Base-by-base conservation (phyloP, 2,113 vertebrate genomes). In the Rynchops niger region DNA sequence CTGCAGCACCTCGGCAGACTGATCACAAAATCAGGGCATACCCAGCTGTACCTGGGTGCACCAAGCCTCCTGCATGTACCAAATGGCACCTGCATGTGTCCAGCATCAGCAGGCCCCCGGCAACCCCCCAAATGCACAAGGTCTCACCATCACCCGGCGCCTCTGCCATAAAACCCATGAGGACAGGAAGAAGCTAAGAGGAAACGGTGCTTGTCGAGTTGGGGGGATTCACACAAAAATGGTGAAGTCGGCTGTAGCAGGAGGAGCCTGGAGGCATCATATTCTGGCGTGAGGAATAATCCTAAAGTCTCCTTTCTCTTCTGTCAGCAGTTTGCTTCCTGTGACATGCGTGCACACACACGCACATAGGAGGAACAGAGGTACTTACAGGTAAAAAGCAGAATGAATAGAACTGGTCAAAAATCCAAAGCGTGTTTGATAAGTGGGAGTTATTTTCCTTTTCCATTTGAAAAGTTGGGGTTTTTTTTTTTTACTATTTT, bases 31-130 rank as follows among this genome's bases (percentile, higher is more conserved):
- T 12, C 34, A 36, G 13, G 29, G 43, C 20, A 14, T 3, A 7
- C 10, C 36, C 79, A 73, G 36, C 27, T 62, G 27, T 18, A 19
- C 11, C 40, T 17, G 47, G n/a, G 17, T 40, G 52, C 27, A 36
- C 58, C 30, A 23, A n/a, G 22, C 9, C 19, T 61, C 45, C 77
- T 17, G 15, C 4, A 2, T 3, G 2, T 20, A 42, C 20, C 6
- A 4, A 49, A 34, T 2, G 2, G 25, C 50, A 42, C 15, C 27
- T 13, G 40, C 21, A 2, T 1, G 1, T 20, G 56, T 12, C 65
- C 26, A 15, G 40, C 36, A 34, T 5, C 17, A 47, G 16, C 49
- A 50, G 40, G 19, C 2, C 36, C 16, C 32, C 0, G 0, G 38
- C 38, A 47, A 17, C 13, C 13, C 25, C 14, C 2, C 12, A 40